Evolutionary conservation across 1,140 invertebrate species (phyloP).

Genomic region (Cyphomyrmex costatus): DNA sequence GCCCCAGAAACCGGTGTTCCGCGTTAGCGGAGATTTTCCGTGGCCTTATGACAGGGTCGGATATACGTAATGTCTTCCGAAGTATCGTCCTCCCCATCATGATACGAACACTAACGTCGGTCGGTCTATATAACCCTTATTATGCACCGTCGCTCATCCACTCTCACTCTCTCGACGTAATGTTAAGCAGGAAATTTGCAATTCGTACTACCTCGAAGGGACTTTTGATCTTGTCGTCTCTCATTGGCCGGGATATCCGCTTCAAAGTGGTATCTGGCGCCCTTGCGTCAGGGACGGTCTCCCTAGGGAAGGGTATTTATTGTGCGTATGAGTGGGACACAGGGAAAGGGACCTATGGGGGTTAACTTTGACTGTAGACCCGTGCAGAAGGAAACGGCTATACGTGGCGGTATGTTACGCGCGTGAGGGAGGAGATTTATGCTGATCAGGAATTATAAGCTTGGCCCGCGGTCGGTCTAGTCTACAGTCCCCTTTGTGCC

Average conservation of each 20-base stretch:
- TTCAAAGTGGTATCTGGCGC: constrained; percentile 69
- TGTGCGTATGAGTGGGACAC: constrained; percentile 30
- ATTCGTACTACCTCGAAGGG: constrained; percentile 71
- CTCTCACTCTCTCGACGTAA: constrained; percentile 57
- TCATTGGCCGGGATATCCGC: constrained; percentile 63
- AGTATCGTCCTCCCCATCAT: background rate
- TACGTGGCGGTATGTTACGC: constrained; percentile 45
- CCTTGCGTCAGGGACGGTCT: constrained; percentile 20
- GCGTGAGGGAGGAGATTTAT: constrained; percentile 75
- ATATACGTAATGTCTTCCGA: constrained; percentile 20
- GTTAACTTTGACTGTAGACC: constrained; percentile 74
- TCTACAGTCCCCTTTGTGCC: constrained; percentile 71
- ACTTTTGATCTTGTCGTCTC: constrained; percentile 75
- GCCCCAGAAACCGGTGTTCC: constrained; percentile 31
- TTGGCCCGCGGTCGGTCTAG: constrained; percentile 71
- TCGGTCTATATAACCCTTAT: constrained; percentile 57
- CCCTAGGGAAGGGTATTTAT: constrained; percentile 57
- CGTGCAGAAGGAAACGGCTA: constrained; percentile 62
- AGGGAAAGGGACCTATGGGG: background rate
- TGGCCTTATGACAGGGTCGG: background rate
- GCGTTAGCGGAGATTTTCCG: constrained; percentile 33
- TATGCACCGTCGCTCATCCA: constrained; percentile 62
- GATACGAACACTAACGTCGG: constrained; percentile 20
- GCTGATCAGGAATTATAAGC: constrained; percentile 82
- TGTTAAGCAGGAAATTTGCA: constrained; percentile 73